Evolutionary conservation across 2,797 vertebrate species (phyloP), one percentile per base, ranked within the genome.

Genomic region (Enteromius thamalakanensis): DNA sequence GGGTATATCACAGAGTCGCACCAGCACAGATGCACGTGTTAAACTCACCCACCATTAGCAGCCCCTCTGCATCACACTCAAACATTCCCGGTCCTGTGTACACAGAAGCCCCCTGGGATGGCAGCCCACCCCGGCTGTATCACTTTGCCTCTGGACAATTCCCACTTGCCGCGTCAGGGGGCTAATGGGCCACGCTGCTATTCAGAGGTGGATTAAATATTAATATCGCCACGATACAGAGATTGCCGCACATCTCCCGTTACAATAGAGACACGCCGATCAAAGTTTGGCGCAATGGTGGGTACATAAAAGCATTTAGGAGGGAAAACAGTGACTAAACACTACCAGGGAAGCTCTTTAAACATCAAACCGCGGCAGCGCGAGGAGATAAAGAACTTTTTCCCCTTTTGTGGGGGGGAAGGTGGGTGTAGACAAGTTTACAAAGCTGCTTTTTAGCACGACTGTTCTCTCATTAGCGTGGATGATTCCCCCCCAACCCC

Each of bases 151-250:
- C 93, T 94, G 93, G 94, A 95, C 94, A 95, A 94, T 95, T 94
- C 94, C 94, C 94, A 93, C 92, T 94, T 92, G 92, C 92, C 91
- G 90, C 92, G 92, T 94, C 92, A 92, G 92, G 93, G 93, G 94
- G 92, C 93, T 95, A 95, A 96, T 95, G 94, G 94, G 92, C 92
- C 92, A 69, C 81, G 88, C 91, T 89, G 92, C 94, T 94, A 94
- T 95, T 95, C 94, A 94, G 94, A 90, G 89, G 92, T 87, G 91
- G 93, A 95, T 95, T 94, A 95, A 95, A 95, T 95, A 96, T 96
- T 96, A 94, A 95, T 94, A 94, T 92, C 26, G 89, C 91, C 91
- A 94, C 89, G 89, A 94, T 94, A 93, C 94, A 94, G 92, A 94
- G 94, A 95, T 95, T 94, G 94, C 92, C 87, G 90, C 88, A 91